A percentile compares a stretch with the other conserved stretches of the same genome.
Evolutionary conservation across 92 coral and sea anemone genomes (phyloP).

Genomic region (Paramuricea clavata): DNA sequence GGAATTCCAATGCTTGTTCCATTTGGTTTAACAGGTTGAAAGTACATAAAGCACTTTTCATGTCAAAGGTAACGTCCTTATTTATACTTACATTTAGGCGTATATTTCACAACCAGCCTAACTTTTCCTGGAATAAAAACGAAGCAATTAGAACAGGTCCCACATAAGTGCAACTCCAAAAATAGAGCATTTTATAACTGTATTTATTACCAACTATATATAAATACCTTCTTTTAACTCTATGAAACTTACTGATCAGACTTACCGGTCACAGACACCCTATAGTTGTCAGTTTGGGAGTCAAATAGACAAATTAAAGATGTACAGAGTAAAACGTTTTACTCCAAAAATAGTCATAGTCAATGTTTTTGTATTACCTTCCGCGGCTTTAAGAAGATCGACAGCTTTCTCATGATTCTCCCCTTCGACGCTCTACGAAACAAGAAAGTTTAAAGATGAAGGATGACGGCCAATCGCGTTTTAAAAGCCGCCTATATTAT

Average conservation of each 20-base stretch:
- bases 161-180: neutral
- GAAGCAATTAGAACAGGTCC: neutral
- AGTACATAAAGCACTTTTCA: neutral
- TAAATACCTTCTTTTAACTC: too few relatives aligned
- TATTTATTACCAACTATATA: neutral
- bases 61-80: neutral
- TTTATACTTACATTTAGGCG: slow-evolving; percentile 91
- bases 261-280: too few relatives aligned
- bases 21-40: neutral
- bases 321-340: too few relatives aligned
- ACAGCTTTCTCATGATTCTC: slow-evolving; percentile 99
- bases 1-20: too few relatives aligned
- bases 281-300: too few relatives aligned
- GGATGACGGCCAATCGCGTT: too few relatives aligned
- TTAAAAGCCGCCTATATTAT: neutral
- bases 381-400: slow-evolving; percentile 94
- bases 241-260: too few relatives aligned
- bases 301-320: too few relatives aligned
- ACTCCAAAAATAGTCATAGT: too few relatives aligned
- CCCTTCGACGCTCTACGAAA: slow-evolving; percentile 95
- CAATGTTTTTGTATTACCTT: slow-evolving; percentile 68
- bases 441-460: neutral
- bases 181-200: neutral
- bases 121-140: slow-evolving; percentile 78
- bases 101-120: slow-evolving; percentile 92